Percentiles rank a stretch among this genome's conserved stretches.
Evolutionary conservation across 2,113 vertebrate genomes (phyloP).

Genomic region (Tragelaphus buxtoni): DNA sequence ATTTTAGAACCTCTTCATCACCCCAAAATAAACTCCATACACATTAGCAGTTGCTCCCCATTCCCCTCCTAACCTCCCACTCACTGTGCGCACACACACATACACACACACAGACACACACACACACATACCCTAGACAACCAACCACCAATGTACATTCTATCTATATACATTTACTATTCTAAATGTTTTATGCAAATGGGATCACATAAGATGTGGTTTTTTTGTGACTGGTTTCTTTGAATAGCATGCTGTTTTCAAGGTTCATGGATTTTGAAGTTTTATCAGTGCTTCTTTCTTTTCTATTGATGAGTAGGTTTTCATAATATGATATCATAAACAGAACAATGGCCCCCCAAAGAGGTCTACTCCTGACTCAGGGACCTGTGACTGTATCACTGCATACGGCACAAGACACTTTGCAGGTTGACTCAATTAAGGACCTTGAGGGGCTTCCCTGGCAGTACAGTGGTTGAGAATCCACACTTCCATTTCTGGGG

Average conservation of each 20-base stretch:
- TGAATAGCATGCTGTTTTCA: not conserved
- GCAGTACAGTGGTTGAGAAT: not conserved
- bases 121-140: not conserved
- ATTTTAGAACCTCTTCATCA: not conserved
- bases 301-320: not conserved
- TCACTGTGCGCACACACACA: not conserved
- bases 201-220: not conserved
- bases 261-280: fast-evolving
- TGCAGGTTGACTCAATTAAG: not conserved
- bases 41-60: fast-evolving
- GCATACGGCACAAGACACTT: not conserved
- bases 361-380: not conserved
- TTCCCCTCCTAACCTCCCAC: not conserved
- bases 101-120: not conserved
- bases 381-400: fast-evolving
- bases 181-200: not conserved
- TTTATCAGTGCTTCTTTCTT: not conserved
- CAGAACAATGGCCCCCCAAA: not conserved
- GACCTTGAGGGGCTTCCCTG: not conserved
- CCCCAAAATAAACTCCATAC: not conserved
- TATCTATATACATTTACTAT: not conserved
- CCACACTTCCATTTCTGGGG: not conserved
- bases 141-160: not conserved
- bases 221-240: not conserved
- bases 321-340: not conserved